phyloP scores from a whole-genome alignment of 2,888 invertebrate genomes.

The Lasioglossum zephyrum region DNA sequence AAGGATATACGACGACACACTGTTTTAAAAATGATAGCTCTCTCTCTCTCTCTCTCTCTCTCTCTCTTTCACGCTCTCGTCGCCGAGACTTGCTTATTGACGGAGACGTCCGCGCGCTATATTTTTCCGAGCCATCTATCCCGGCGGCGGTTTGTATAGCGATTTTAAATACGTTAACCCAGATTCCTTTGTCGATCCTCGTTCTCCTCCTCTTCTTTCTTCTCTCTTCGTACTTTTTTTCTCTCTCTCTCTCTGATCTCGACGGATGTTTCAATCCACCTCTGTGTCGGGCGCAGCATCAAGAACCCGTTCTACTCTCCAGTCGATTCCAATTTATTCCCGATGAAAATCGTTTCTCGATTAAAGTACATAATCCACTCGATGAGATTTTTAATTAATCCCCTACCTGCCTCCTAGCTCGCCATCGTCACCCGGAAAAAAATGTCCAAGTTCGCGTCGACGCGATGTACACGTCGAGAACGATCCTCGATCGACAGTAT shows the following conservation, averaged over 20 bases:
- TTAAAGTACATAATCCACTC: slow-evolving; percentile 39
- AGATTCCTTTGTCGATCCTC: slow-evolving; percentile 46
- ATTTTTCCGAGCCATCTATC: slow-evolving; percentile 45
- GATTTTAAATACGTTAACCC: slow-evolving; percentile 57
- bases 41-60: not conserved
- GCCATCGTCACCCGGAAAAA: not conserved
- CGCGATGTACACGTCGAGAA: not conserved
- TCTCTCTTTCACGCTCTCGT: slow-evolving; percentile 27
- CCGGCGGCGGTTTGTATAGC: slow-evolving; percentile 35
- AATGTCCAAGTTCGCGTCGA: not conserved
- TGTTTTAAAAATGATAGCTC: not conserved
- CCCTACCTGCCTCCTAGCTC: not conserved
- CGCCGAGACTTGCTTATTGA: slow-evolving; percentile 36
- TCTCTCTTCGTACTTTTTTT: not conserved
- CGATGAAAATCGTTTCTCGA: slow-evolving; percentile 48
- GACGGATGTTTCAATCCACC: slow-evolving; percentile 8
- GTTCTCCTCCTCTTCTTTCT: not conserved
- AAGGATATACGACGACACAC: not conserved
- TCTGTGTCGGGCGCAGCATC: slow-evolving; percentile 18
- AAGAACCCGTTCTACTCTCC: slow-evolving; percentile 5
- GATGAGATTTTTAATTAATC: slow-evolving; percentile 58
- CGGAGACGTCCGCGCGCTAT: slow-evolving; percentile 16
- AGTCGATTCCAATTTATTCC: slow-evolving; percentile 48
- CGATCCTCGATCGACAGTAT: slow-evolving; percentile 26
- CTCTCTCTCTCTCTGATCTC: slow-evolving; percentile 16